These are phyloP conservation scores for Leptothorax acervorum DNA, from an alignment of 2,888 invertebrate species.

Conservation along the genomic window DNA sequence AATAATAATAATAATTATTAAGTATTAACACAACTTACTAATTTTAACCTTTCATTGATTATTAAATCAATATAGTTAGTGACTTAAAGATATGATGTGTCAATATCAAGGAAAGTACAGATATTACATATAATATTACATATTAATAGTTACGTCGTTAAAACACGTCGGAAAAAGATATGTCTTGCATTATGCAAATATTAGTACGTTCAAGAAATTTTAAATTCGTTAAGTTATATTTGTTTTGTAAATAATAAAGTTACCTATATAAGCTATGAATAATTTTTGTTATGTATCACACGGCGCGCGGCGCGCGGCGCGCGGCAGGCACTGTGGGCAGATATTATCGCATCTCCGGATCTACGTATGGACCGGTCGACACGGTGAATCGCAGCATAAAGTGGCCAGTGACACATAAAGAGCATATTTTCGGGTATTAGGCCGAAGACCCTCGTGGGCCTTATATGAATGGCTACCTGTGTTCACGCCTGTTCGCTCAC, in stretches of 20 bases:
- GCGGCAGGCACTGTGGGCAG: not conserved
- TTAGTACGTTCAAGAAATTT: not conserved
- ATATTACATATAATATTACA: not conserved
- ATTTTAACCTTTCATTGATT: constrained; percentile 13
- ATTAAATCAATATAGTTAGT: not conserved
- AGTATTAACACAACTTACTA: constrained; percentile 50
- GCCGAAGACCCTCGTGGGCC: constrained; percentile 50
- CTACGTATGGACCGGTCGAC: constrained; percentile 59
- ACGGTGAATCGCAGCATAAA: constrained; percentile 77
- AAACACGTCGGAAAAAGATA: not conserved
- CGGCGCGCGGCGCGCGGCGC: not conserved
- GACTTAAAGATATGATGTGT: not conserved
- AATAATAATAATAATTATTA: constrained; percentile 60
- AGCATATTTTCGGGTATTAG: constrained; percentile 84
- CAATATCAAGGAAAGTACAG: not conserved
- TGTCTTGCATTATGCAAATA: not conserved
- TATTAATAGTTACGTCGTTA: not conserved
- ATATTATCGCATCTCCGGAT: constrained; percentile 47
- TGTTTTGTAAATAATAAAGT: not conserved
- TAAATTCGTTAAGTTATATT: not conserved
- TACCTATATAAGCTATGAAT: not conserved
- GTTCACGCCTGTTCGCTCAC: constrained; percentile 77
- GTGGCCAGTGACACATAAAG: constrained; percentile 85
- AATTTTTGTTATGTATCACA: not conserved
- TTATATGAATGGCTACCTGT: constrained; percentile 69